Conservation (phyloP, 2,888 invertebrate genomes). For the Cephalotes varians region DNA sequence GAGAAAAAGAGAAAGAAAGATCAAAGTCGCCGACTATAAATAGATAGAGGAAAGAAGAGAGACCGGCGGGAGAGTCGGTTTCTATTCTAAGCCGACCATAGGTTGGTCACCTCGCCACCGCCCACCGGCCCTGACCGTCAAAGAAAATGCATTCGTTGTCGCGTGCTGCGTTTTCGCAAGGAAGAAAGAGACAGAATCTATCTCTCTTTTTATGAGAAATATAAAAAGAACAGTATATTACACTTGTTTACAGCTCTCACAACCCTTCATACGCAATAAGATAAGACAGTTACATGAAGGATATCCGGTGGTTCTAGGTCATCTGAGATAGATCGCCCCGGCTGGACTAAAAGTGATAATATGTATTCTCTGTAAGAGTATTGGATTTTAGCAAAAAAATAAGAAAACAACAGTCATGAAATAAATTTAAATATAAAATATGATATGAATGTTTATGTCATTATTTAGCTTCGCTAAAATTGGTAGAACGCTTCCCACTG, state of each 20-base stretch:
- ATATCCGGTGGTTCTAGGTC: conserved; percentile 28
- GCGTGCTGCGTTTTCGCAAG: conserved; percentile 36
- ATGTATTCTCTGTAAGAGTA: neutral
- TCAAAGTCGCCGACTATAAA: conserved; percentile 58
- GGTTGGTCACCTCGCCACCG: conserved; percentile 47
- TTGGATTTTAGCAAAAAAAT: neutral
- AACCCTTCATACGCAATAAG: neutral
- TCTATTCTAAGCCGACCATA: conserved; percentile 61
- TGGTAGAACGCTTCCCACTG: neutral
- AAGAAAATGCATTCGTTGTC: conserved; percentile 66
- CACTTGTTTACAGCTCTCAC: neutral
- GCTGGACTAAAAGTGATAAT: neutral
- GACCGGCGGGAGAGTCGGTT: conserved; percentile 53
- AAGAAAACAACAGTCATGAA: neutral
- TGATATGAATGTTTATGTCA: neutral
- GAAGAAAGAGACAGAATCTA: neutral
- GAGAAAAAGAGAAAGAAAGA: conserved; percentile 13
- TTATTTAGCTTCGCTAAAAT: neutral
- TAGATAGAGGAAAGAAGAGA: conserved; percentile 48
- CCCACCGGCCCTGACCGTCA: conserved; percentile 75
- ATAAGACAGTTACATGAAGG: neutral
- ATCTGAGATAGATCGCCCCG: neutral
- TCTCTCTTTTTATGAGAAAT: neutral
- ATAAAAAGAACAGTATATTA: neutral
- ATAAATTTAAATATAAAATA: neutral